Evolutionary conservation across 2,797 vertebrate genomes (phyloP), one percentile per base, ranked within the genome.

Genomic region (Coregonus suidteri): DNA sequence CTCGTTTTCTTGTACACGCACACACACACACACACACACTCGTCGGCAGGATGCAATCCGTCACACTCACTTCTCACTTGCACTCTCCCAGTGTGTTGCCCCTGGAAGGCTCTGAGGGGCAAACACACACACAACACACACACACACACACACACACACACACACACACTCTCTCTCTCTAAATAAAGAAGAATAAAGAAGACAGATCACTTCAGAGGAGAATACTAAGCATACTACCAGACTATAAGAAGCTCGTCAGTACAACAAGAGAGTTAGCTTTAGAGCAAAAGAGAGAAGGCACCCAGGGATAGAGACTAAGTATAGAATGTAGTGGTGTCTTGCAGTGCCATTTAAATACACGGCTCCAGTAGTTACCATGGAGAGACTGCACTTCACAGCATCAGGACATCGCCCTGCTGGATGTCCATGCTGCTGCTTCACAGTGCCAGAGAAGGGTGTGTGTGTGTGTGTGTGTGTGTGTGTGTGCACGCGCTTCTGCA

Each of bases 301-400:
- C n/a, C n/a, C n/a, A n/a, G n/a, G n/a, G n/a, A n/a, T n/a, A 67
- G 65, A 35, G 65, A 15, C 25, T 47, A 47, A 47, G 41, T 47
- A 47, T 47, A 47, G 41, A 47, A 47, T 9, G 41, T 47, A 13
- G 41, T 65, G 86, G 76, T 83, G 82, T 90, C 90, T 87, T 85
- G 84, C 79, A 81, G 86, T 81, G 87, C 83, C 84, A 90, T 91
- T 88, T 90, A 84, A 90, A 91, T 87, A 89, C 84, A 79, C 83
- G 85, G 84, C 87, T 86, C 82, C 84, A 80, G 89, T 88, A 90
- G 88, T 89, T 89, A 6, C 69, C 9, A 11, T 71, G 15, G 87
- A 87, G 88, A 86, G 82, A 86, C 89, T 86, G 83, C 84, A 90
- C 88, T 90, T 91, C 89, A 91, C 88, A 75, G 87, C 85, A 89